Conservation (phyloP, 2,888 invertebrate species). For the Cyclophora punctaria region DNA sequence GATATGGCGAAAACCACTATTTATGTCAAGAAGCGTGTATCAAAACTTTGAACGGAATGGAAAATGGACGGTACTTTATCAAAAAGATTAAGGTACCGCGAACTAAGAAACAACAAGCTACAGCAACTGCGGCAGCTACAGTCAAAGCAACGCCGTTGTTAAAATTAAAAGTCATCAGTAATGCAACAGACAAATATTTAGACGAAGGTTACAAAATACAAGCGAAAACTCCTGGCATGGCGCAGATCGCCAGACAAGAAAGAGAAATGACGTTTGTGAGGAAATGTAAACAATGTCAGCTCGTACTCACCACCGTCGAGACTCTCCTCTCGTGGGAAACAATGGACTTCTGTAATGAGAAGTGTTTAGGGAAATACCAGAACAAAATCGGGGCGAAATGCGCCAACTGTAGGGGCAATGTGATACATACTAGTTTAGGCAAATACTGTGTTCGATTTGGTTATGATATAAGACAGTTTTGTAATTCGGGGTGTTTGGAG, state of each 20-base stretch:
- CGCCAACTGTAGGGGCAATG: constrained; percentile 85
- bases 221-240: constrained; percentile 75
- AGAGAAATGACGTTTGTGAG: constrained; percentile 74
- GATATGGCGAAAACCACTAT: constrained; percentile 64
- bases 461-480: constrained; percentile 93
- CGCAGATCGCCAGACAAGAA: constrained; percentile 74
- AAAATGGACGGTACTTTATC: constrained; percentile 53
- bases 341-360: constrained; percentile 94
- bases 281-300: constrained; percentile 73
- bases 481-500: constrained; percentile 88
- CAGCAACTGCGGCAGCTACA: constrained; percentile 3
- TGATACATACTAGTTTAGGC: constrained; percentile 86
- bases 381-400: constrained; percentile 84
- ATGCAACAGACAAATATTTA: constrained; percentile 70
- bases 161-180: constrained; percentile 68
- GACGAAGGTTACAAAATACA: constrained; percentile 73
- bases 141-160: constrained; percentile 45
- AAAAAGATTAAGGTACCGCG: constrained; percentile 31
- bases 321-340: constrained; percentile 90
- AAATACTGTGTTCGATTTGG: constrained; percentile 96
- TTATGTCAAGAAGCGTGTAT: constrained; percentile 77
- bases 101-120: neutral
- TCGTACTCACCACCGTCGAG: constrained; percentile 70
- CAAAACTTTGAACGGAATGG: constrained; percentile 57
- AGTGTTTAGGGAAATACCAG: constrained; percentile 87